Evolutionary conservation across 1,140 invertebrate species (phyloP).

Genomic region (Hylyphantes graminicola): DNA sequence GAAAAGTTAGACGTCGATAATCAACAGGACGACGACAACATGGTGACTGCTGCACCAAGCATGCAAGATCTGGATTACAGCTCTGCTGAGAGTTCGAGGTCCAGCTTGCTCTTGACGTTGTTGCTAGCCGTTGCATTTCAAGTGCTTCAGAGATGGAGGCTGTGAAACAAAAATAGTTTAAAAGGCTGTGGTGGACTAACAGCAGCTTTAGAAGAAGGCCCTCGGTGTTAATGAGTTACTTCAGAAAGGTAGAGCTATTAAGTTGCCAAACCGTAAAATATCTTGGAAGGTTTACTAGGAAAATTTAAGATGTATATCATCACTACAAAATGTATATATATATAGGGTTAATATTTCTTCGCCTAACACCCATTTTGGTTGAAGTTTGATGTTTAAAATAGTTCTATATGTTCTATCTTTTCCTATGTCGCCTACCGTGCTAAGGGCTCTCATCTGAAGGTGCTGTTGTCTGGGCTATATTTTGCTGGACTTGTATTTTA

Average conservation of each 20-base stretch:
- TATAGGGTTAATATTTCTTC: too few species aligned
- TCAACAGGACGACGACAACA: constrained; percentile 22
- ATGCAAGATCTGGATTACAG: constrained; percentile 17
- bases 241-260: background rate
- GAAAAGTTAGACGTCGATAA: constrained; percentile 45
- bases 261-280: too few species aligned
- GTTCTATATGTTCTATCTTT: too few species aligned
- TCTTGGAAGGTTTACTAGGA: too few species aligned
- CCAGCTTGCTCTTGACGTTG: background rate
- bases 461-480: too few species aligned
- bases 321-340: too few species aligned
- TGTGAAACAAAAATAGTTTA: background rate
- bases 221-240: background rate
- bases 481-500: too few species aligned
- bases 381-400: too few species aligned
- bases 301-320: too few species aligned
- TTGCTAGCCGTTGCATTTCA: background rate
- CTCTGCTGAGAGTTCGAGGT: background rate
- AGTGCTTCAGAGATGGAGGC: constrained; percentile 1
- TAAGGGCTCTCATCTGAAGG: too few species aligned
- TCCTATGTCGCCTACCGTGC: too few species aligned
- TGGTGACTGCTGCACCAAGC: background rate
- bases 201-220: background rate
- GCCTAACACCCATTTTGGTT: too few species aligned
- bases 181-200: background rate